Percentiles rank a stretch among this genome's conserved stretches.
These are phyloP conservation scores for Merluccius polli DNA, from an alignment of 2,797 vertebrate species.

Conservation along the genomic window DNA sequence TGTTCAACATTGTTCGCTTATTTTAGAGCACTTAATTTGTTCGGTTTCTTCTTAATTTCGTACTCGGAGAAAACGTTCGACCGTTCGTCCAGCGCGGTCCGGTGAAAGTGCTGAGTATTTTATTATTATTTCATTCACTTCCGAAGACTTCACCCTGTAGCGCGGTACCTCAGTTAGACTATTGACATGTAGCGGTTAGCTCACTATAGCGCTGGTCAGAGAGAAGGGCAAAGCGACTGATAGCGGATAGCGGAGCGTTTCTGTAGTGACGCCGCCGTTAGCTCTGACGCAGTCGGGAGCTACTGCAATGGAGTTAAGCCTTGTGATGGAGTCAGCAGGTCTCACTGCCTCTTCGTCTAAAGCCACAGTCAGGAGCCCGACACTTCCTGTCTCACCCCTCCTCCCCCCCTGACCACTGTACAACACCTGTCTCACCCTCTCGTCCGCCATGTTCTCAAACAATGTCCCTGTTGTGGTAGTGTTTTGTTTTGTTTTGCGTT, in stretches of 20 bases:
- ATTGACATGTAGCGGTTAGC: not conserved
- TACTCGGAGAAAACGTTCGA: conserved; percentile 12
- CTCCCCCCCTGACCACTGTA: conserved; percentile 24
- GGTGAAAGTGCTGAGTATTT: not conserved
- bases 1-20: conserved; percentile 35
- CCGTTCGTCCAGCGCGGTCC: not conserved
- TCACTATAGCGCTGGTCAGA: not conserved
- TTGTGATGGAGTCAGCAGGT: conserved; percentile 46
- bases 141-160: conserved; percentile 19
- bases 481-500: conserved; percentile 53
- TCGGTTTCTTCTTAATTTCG: conserved; percentile 35
- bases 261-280: not conserved
- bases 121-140: conserved; percentile 4
- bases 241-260: not conserved
- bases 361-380: conserved; percentile 56
- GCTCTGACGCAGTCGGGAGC: conserved; percentile 11
- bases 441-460: not conserved
- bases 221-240: not conserved
- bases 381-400: conserved; percentile 41
- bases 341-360: conserved; percentile 58
- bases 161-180: conserved; percentile 34
- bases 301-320: conserved; percentile 41
- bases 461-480: conserved; percentile 1
- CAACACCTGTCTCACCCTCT: conserved; percentile 35
- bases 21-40: conserved; percentile 40